A percentile compares a stretch with the other conserved stretches of the same genome.
These are phyloP conservation scores for Isoperla grammatica DNA, from an alignment of 2,888 invertebrate genomes.

Conservation along the genomic window DNA sequence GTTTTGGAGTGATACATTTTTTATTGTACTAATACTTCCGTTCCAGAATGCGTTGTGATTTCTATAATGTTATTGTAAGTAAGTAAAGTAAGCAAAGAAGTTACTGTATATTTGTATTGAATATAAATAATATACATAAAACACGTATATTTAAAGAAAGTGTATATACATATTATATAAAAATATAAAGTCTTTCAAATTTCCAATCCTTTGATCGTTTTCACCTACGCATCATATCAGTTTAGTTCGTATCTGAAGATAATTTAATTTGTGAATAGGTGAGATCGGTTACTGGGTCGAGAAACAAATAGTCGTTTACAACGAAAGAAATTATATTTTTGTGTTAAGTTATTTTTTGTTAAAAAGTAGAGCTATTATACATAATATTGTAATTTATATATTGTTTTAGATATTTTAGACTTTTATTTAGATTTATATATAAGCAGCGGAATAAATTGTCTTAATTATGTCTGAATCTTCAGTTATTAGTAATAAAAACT, in stretches of 20 bases:
- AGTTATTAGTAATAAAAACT: too few relatives aligned
- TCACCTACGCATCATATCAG: neutral
- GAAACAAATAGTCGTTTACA: constrained; percentile 2
- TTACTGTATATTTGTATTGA: constrained; percentile 24
- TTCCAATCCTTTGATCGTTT: neutral
- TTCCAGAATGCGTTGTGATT: constrained; percentile 27
- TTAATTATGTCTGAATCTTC: neutral
- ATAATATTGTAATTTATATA: neutral
- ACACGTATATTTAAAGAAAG: too few relatives aligned
- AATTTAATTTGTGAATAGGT: neutral
- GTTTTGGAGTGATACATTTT: constrained; percentile 14
- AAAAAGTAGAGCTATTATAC: neutral
- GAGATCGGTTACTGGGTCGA: neutral
- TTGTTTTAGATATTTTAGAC: neutral
- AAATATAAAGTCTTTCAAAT: constrained; percentile 13
- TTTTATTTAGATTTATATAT: neutral
- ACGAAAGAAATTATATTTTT: constrained; percentile 19
- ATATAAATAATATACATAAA: constrained; percentile 16
- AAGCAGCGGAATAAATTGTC: neutral
- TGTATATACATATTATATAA: constrained; percentile 11
- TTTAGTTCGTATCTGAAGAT: neutral
- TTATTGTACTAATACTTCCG: constrained; percentile 16
- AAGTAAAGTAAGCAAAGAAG: too few relatives aligned
- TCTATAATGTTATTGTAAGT: constrained; percentile 12
- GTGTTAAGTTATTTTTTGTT: constrained; percentile 24